Conservation (phyloP, 2,888 invertebrate species). For the Mycogona germanica region DNA sequence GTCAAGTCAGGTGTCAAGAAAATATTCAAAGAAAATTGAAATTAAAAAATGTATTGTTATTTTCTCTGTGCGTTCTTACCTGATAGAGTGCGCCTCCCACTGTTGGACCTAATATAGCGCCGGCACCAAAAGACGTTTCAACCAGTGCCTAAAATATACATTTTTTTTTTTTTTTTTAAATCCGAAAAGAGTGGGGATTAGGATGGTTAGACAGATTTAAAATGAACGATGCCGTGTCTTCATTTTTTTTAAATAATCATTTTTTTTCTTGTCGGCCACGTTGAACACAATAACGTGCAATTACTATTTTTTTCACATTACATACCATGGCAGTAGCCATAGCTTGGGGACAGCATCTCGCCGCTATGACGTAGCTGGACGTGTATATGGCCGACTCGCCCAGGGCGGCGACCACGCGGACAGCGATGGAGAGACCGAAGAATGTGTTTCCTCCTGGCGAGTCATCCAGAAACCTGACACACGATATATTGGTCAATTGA, state of each 20-base stretch:
- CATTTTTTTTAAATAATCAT: no score
- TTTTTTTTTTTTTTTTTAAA: no score
- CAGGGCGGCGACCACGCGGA: slow-evolving; percentile 67
- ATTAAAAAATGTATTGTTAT: background rate
- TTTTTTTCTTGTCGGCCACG: no score
- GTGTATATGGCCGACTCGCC: slow-evolving; percentile 77
- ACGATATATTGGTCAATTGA: no score
- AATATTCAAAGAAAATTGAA: background rate
- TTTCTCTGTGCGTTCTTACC: slow-evolving; percentile 31
- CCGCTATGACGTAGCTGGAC: slow-evolving; percentile 74
- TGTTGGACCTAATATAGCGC: slow-evolving; percentile 74
- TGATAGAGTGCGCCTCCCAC: slow-evolving; percentile 74
- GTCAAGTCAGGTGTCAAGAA: background rate
- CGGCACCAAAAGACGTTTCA: slow-evolving; percentile 2
- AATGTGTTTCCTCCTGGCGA: slow-evolving; percentile 50
- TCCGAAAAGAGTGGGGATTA: no score
- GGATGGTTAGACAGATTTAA: no score
- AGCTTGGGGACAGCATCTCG: slow-evolving; percentile 74
- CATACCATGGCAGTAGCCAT: slow-evolving; percentile 74
- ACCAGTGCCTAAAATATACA: slow-evolving; percentile 5
- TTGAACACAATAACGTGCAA: no score
- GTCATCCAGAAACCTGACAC: slow-evolving; percentile 27
- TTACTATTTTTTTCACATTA: no score
- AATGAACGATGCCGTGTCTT: no score
- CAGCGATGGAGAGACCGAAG: slow-evolving; percentile 60